A percentile compares a stretch with the other conserved stretches of the same genome.
Evolutionary conservation across 2,113 vertebrate species (phyloP).

Genomic region (Prietella phreatophila): DNA sequence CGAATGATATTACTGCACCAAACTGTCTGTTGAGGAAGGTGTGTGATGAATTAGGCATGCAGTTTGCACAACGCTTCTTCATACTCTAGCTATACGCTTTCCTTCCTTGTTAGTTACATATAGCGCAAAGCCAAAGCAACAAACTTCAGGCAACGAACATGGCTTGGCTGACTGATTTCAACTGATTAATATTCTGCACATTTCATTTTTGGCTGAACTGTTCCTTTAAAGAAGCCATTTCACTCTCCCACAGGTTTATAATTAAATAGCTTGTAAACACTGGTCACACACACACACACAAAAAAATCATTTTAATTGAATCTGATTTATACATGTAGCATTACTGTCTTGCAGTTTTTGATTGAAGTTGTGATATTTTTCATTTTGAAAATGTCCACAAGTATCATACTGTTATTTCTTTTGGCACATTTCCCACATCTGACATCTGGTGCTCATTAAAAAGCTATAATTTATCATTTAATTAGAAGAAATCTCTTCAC

Average conservation of each 20-base stretch:
- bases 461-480: conserved; percentile 18
- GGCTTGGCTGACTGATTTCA: neutral
- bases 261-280: neutral
- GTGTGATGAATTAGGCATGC: neutral
- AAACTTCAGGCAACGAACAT: too few species aligned
- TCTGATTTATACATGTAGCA: neutral
- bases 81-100: neutral
- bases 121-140: neutral
- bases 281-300: neutral
- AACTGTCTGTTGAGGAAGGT: neutral
- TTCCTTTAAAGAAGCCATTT: neutral
- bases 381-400: neutral
- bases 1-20: neutral
- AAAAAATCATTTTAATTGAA: neutral
- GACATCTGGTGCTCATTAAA: conserved; percentile 29
- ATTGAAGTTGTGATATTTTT: neutral
- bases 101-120: neutral
- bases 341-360: neutral
- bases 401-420: neutral
- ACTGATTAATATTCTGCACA: neutral
- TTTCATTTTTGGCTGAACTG: neutral
- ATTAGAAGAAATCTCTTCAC: neutral
- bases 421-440: neutral
- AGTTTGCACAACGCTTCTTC: neutral
- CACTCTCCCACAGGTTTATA: neutral